A percentile compares a stretch with the other conserved stretches of the same genome.
phyloP scores from a whole-genome alignment of 2,113 vertebrate species.

The Hemiprocne comata region DNA sequence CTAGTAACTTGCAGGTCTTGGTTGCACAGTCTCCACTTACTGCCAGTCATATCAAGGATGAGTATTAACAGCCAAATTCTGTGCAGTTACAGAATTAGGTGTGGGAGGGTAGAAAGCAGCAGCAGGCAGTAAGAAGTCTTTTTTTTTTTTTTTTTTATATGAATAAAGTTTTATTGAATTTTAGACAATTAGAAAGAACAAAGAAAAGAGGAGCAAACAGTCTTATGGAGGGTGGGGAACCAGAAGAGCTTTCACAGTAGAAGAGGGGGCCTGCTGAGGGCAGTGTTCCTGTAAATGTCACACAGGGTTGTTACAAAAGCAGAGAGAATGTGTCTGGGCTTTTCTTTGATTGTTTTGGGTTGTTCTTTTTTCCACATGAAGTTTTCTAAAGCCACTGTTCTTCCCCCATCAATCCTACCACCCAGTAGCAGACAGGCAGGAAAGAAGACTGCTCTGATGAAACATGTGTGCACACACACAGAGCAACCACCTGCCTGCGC shows the following conservation, averaged over 20 bases:
- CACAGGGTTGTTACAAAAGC: conserved; percentile 70
- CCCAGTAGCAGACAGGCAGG: not conserved
- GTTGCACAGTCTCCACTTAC: not conserved
- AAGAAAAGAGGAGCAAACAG: conserved; percentile 76
- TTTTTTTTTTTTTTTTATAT: conserved; percentile 66
- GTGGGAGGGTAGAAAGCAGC: not conserved
- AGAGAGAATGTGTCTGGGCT: conserved; percentile 31
- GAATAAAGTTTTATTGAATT: conserved; percentile 84
- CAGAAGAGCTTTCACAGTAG: conserved; percentile 48
- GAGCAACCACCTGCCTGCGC: not conserved
- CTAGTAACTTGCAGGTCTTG: not conserved
- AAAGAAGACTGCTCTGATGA: not conserved
- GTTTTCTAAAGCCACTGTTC: conserved; percentile 31
- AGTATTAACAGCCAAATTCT: not conserved
- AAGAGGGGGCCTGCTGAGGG: conserved; percentile 24
- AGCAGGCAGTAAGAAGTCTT: conserved; percentile 7
- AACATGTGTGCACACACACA: not conserved
- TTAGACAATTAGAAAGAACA: conserved; percentile 83
- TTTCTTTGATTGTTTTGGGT: not conserved
- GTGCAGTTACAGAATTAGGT: not conserved
- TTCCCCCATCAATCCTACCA: not conserved
- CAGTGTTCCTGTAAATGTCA: conserved; percentile 65
- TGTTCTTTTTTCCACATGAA: not conserved
- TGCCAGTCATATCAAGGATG: not conserved
- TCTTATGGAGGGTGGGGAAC: conserved; percentile 56